Evolutionary conservation across 2,113 vertebrate species (phyloP), one percentile per base, ranked within the genome.

Genomic region (Uropsilus gracilis): DNA sequence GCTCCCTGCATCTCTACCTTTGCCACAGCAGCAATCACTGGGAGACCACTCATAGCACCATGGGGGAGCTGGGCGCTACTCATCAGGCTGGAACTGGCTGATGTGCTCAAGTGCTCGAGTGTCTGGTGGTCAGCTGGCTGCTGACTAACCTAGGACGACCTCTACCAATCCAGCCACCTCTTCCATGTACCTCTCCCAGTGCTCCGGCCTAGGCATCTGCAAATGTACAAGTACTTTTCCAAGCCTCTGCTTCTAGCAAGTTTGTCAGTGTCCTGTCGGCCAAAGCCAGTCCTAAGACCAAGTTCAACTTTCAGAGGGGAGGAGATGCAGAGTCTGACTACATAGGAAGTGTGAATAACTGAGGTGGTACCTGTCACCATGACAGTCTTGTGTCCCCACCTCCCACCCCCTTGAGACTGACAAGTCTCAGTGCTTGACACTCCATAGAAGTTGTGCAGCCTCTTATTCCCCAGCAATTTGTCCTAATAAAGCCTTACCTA

Each of bases 151-250:
- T 17, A 11, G 5, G 9, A 50, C 24, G 63, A 12, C 53, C 44
- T 66, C 16, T 3, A 5, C 53, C 28, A 18, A 12, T 17, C 72
- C 0, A 2, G 1, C 17, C 44, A 11, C 7, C 17, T 14, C n/a
- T 32, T n/a, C n/a, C n/a, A n/a, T n/a, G n/a, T n/a, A n/a, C n/a
- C 28, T 83, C 64, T 44, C 26, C 24, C 50, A 24, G 30, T 16
- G 34, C 26, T 32, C 17, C 59, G 18, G 46, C 20, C 22, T 20
- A 32, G 32, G 16, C 7, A 3, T 37, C 42, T 42, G 59, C n/a
- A 37, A 32, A 10, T 0, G 5, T 4, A 16, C 37, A 81, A 39
- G 18, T 13, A 5, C 24, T 34, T 64, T 57, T 11, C 64, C 16
- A 48, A 39, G 32, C 44, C 26, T 80, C 64, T 69, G 14, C 8